phyloP scores from a whole-genome alignment of 2,113 vertebrate species.

The Planiliza haematocheilus region DNA sequence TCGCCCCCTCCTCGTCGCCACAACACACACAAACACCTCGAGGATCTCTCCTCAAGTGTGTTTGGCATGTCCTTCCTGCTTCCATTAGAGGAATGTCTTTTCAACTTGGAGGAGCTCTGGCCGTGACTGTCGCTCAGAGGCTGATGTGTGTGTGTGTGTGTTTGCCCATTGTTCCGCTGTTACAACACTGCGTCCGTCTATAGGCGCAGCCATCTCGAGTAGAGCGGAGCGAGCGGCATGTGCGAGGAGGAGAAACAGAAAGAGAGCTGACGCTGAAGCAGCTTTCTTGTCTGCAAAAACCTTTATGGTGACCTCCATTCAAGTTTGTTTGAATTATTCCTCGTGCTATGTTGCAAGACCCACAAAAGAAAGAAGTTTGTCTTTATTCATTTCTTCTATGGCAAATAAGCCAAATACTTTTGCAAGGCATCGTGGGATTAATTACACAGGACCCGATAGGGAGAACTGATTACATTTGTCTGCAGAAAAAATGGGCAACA shows the following conservation, averaged over 20 bases:
- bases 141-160: conserved; percentile 16
- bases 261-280: conserved; percentile 3
- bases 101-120: conserved; percentile 59
- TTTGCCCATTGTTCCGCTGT: conserved; percentile 45
- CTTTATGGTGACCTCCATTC: background rate
- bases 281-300: background rate
- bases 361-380: too few species aligned
- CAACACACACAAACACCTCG: conserved; percentile 26
- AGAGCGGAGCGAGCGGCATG: conserved; percentile 2
- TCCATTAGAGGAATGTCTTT: conserved; percentile 45
- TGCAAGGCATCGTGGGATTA: too few species aligned
- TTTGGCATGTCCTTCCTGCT: conserved; percentile 42
- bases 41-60: conserved; percentile 32
- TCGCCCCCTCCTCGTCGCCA: conserved; percentile 20
- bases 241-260: background rate
- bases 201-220: conserved; percentile 30
- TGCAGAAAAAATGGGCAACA: too few species aligned
- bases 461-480: too few species aligned
- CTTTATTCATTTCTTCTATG: too few species aligned
- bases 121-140: conserved; percentile 38
- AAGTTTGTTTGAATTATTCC: background rate
- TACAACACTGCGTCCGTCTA: conserved; percentile 15
- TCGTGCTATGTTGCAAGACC: background rate
- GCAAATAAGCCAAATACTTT: too few species aligned
- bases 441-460: too few species aligned